Evolutionary conservation across 2,888 invertebrate species (phyloP).

Genomic region (Lochmaea capreae): DNA sequence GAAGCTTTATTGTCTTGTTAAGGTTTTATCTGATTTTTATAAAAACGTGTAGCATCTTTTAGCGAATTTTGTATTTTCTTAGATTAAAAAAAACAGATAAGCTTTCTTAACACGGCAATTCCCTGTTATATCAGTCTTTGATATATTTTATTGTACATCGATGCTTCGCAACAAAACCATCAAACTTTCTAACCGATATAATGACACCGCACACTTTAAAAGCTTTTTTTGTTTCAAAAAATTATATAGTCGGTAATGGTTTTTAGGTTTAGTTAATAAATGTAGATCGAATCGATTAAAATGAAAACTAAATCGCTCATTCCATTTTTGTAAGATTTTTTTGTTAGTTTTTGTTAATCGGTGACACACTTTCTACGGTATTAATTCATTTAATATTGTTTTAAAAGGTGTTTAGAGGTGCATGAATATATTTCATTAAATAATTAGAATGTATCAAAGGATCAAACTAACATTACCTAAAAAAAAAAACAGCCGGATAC

Average conservation of each 20-base stretch:
- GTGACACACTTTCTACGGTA: slow-evolving; percentile 23
- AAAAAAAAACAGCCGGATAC: no score
- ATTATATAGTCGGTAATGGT: slow-evolving; percentile 6
- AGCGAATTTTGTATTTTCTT: slow-evolving; percentile 4
- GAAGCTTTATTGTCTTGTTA: slow-evolving; percentile 2
- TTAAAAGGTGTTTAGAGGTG: background rate
- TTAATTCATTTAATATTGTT: slow-evolving; percentile 15
- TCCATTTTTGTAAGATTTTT: slow-evolving; percentile 35
- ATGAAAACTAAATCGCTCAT: slow-evolving; percentile 38
- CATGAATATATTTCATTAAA: slow-evolving; percentile 14
- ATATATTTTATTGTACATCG: background rate
- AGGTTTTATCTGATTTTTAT: slow-evolving; percentile 2
- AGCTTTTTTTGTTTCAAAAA: slow-evolving; percentile 17
- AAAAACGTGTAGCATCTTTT: background rate
- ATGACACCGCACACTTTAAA: background rate
- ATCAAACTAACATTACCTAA: background rate
- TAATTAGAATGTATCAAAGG: background rate
- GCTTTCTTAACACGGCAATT: background rate
- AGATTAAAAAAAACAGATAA: background rate
- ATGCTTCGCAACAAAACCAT: background rate
- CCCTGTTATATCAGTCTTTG: background rate
- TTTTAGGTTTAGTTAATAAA: slow-evolving; percentile 26
- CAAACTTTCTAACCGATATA: background rate
- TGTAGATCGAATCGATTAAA: slow-evolving; percentile 37
- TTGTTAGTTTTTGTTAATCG: slow-evolving; percentile 14